Evolutionary conservation across 2,888 invertebrate species (phyloP).

Genomic region (Mellilla xanthometata): DNA sequence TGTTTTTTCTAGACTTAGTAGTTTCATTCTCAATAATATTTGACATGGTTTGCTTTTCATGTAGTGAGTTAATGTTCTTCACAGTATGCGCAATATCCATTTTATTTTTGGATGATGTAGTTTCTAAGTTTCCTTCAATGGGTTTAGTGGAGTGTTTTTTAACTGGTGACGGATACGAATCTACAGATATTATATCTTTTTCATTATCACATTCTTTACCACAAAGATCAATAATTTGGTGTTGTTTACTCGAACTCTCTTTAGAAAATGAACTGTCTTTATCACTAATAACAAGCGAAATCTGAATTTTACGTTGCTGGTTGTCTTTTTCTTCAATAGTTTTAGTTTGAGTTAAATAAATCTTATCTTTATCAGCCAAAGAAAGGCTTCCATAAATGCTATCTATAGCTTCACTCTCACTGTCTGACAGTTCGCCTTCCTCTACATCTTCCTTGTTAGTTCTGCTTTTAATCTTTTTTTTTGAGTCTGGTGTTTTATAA

Average conservation of each 20-base stretch:
- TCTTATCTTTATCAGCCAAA: constrained; percentile 45
- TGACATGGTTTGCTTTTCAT: no score
- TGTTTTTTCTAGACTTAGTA: background rate
- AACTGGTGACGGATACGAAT: constrained; percentile 19
- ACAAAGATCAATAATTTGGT: constrained; percentile 34
- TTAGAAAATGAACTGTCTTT: constrained; percentile 18
- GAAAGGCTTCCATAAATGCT: constrained; percentile 68
- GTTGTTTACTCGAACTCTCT: constrained; percentile 16
- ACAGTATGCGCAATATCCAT: background rate
- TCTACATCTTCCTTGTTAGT: constrained; percentile 51
- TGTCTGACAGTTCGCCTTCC: constrained; percentile 75
- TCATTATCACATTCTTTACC: constrained; percentile 29
- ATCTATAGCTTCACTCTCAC: constrained; percentile 72
- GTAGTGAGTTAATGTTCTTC: no score
- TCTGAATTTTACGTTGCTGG: constrained; percentile 59
- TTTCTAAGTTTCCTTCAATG: background rate
- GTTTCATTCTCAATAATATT: no score
- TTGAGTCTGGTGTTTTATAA: constrained; percentile 44
- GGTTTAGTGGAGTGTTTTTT: background rate
- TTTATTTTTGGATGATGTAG: background rate
- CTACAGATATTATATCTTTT: constrained; percentile 19
- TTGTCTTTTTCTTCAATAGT: constrained; percentile 39
- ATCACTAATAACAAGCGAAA: constrained; percentile 55
- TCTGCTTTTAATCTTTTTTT: constrained; percentile 27
- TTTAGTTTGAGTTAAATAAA: constrained; percentile 27